Evolutionary conservation across 2,797 vertebrate genomes (phyloP).

Genomic region (Carcharodon carcharias): DNA sequence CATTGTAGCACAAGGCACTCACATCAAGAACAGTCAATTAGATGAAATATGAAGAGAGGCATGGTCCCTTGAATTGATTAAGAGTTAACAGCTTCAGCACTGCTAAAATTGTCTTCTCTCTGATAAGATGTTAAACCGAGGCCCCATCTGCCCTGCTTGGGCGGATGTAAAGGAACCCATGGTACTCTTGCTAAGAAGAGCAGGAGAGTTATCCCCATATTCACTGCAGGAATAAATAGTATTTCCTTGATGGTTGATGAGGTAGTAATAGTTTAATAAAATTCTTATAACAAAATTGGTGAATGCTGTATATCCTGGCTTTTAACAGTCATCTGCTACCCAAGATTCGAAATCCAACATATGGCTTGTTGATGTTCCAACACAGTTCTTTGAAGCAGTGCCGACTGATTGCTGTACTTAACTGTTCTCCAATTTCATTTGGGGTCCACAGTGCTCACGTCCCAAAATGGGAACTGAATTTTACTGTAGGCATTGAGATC

Average conservation of each 20-base stretch:
- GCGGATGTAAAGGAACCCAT: too few relatives aligned
- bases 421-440: background rate
- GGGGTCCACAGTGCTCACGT: background rate
- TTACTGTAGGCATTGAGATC: too few relatives aligned
- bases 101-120: too few relatives aligned
- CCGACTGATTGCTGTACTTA: background rate
- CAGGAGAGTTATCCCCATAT: too few relatives aligned
- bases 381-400: background rate
- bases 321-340: background rate
- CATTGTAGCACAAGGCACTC: too few relatives aligned
- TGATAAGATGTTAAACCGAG: too few relatives aligned
- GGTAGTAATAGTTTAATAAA: background rate
- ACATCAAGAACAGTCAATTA: too few relatives aligned
- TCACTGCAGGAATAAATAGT: background rate
- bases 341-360: background rate
- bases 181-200: too few relatives aligned
- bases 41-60: too few relatives aligned
- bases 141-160: too few relatives aligned
- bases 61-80: too few relatives aligned
- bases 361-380: background rate
- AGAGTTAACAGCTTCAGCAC: too few relatives aligned
- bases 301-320: background rate
- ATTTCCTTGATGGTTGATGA: background rate
- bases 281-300: background rate
- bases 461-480: background rate